Conservation (phyloP, 2,113 vertebrate genomes). For the Orycteropus afer region DNA sequence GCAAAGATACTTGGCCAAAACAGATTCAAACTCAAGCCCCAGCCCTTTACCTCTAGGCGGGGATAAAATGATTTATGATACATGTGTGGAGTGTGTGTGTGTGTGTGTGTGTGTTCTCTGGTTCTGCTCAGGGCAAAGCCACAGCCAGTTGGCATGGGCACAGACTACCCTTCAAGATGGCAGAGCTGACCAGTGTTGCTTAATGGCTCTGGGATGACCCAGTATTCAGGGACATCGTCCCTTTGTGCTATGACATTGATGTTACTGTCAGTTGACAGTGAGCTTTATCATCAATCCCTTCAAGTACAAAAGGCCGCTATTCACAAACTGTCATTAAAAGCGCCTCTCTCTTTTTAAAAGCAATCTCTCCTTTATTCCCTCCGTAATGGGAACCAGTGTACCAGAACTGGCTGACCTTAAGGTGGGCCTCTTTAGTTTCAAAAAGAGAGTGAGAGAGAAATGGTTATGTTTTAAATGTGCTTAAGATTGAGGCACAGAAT, state of each 20-base stretch:
- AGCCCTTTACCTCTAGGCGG: not conserved
- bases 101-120: not conserved
- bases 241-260: slow-evolving; percentile 79
- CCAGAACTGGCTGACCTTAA: slow-evolving; percentile 72
- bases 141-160: not conserved
- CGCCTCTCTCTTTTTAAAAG: slow-evolving; percentile 78
- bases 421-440: slow-evolving; percentile 60
- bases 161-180: not conserved
- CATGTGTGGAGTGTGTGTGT: not conserved
- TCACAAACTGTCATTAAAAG: slow-evolving; percentile 78
- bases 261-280: slow-evolving; percentile 78
- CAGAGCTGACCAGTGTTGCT: slow-evolving; percentile 37
- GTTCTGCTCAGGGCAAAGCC: not conserved
- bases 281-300: slow-evolving; percentile 79
- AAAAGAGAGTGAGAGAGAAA: not conserved
- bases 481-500: slow-evolving; percentile 65
- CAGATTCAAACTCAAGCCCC: not conserved
- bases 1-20: not conserved
- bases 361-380: slow-evolving; percentile 74
- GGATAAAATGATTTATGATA: not conserved
- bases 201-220: slow-evolving; percentile 74
- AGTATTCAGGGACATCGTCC: slow-evolving; percentile 63
- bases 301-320: slow-evolving; percentile 80
- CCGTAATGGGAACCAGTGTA: slow-evolving; percentile 70
- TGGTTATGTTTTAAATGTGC: slow-evolving; percentile 69